phyloP scores from a whole-genome alignment of 2,797 vertebrate genomes.

The Enteromius mattozi region DNA sequence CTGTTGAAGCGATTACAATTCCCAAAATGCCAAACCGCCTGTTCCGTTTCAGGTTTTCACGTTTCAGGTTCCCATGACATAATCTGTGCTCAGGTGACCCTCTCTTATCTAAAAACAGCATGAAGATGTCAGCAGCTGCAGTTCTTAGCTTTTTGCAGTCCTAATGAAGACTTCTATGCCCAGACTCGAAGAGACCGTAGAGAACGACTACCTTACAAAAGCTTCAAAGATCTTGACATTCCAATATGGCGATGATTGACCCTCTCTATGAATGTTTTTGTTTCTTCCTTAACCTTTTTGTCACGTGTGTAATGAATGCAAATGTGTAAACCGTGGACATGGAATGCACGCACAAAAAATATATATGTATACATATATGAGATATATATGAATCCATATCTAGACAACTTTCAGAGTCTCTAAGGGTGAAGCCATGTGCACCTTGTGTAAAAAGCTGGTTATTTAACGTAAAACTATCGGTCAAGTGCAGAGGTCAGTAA shows the following conservation, averaged over 20 bases:
- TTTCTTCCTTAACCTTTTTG: constrained; percentile 70
- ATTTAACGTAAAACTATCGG: constrained; percentile 73
- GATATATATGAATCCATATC: constrained; percentile 76
- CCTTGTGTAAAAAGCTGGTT: constrained; percentile 74
- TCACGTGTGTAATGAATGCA: constrained; percentile 78
- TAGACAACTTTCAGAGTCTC: constrained; percentile 82
- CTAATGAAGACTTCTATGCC: constrained; percentile 66
- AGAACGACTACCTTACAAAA: constrained; percentile 22
- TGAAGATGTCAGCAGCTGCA: constrained; percentile 65
- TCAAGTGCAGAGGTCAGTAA: constrained; percentile 69
- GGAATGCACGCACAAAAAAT: constrained; percentile 75
- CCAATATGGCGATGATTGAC: constrained; percentile 81
- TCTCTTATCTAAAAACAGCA: constrained; percentile 16
- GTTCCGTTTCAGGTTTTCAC: neutral
- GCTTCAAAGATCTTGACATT: constrained; percentile 82
- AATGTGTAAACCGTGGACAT: constrained; percentile 75
- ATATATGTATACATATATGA: constrained; percentile 59
- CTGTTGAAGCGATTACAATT: constrained; percentile 15
- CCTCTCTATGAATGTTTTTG: constrained; percentile 82
- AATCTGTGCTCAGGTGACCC: constrained; percentile 46
- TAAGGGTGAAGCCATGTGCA: constrained; percentile 87
- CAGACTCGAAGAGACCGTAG: constrained; percentile 55
- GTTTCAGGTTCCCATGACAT: neutral
- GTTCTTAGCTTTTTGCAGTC: constrained; percentile 87
- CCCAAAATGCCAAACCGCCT: constrained; percentile 37